Conservation (phyloP, 2,797 vertebrate species). For the Crocodylus rhombifer region DNA sequence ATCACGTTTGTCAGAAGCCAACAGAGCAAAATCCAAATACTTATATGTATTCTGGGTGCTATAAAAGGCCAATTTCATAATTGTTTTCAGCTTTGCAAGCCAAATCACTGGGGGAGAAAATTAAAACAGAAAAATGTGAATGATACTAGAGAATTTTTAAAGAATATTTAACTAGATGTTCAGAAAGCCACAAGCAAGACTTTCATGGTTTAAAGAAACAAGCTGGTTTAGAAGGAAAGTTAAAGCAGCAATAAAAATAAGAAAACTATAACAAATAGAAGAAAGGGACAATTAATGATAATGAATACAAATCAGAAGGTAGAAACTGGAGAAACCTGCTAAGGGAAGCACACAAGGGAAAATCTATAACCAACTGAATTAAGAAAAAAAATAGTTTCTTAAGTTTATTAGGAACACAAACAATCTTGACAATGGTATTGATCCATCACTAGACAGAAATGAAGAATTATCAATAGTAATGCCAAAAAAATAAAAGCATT, state of each 20-base stretch:
- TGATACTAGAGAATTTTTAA: not conserved
- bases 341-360: not conserved
- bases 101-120: conserved; percentile 34
- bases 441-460: rapidly evolving
- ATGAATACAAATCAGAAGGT: not conserved
- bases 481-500: not conserved
- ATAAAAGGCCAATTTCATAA: conserved; percentile 42
- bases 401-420: not conserved
- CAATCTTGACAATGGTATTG: not conserved
- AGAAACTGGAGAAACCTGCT: rapidly evolving
- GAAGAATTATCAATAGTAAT: not conserved
- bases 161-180: conserved; percentile 14
- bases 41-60: not conserved
- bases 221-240: not conserved
- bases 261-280: not conserved
- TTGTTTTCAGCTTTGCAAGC: not conserved
- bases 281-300: not conserved
- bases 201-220: not conserved
- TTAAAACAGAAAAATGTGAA: conserved; percentile 32
- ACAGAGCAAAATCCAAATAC: not conserved
- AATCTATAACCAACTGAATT: not conserved
- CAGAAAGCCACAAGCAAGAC: not conserved
- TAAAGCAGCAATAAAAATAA: not conserved
- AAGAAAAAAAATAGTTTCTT: too few relatives aligned
- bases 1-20: rapidly evolving